Base-by-base conservation (phyloP, 2,113 vertebrate species). In the Cyprinus carpio region DNA sequence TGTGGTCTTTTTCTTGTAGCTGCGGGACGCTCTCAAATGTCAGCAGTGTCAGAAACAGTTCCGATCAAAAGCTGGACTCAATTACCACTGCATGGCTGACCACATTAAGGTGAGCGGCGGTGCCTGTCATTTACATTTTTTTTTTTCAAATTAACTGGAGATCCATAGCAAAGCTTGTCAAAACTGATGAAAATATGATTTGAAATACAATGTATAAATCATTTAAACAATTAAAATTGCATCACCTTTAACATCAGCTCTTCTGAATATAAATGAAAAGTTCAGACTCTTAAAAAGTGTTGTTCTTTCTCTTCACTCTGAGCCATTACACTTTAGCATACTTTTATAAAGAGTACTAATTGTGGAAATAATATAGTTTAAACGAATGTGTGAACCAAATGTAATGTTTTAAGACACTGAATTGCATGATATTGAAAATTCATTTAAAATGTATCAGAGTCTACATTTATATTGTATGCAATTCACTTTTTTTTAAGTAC, bases 21-120 rank as follows among this genome's bases (percentile, higher is more conserved):
- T 98, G 89, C 97, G 97, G 93, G 97, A 99, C 27, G 97, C 97
- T 23, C 94, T 99, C 92, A 97, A 96, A 93, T 99, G 98, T 94
- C 96, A 97, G 86, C 97, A 97, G 91, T 99, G 98, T 91, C 95
- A 96, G 88, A 99, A 99, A 89, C 97, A 99, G 91, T 99, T 99
- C 94, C 96, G 98, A 89, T 99, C 98, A 85, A 99, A 99, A 93
- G 97, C 97, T 0, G 97, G 97, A n/a, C 95, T 99, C 91, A 99
- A 98, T 94, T 99, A 99, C 93, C 98, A 99, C 93, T 96, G 94
- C 85, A 97, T 99, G 97, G 96, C 97, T 0, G 97, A 99, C 77
- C 98, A 99, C 79, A 95, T 93, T 85, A 95, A 98, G 96, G 97
- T 98, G 95, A 83, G 46, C 0, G 10, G 40, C 46, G 8, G 81